Percentiles rank a stretch among this genome's conserved stretches.
These are phyloP conservation scores for Chlamydotis undulata DNA, from an alignment of 2,113 vertebrate species.

Conservation along the genomic window DNA sequence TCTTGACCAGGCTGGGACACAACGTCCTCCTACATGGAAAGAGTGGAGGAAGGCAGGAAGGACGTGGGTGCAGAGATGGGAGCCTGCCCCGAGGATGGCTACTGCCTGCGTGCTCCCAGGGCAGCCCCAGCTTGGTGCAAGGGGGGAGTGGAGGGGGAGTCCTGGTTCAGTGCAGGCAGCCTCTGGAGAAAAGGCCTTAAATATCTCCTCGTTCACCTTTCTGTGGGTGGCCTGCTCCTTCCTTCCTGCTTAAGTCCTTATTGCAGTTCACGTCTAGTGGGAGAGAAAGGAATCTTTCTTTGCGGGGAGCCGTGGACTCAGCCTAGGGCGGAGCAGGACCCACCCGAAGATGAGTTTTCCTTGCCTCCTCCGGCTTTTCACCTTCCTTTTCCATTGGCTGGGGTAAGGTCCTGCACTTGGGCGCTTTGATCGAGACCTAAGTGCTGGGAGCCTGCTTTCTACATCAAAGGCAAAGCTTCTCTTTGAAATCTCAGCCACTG, in stretches of 20 bases:
- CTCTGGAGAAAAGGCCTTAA: not conserved
- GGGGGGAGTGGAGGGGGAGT: not conserved
- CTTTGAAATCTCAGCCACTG: not conserved
- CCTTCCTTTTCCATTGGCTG: not conserved
- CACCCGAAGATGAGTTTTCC: not conserved
- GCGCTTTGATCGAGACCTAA: not conserved
- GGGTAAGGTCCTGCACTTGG: not conserved
- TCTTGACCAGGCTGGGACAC: not conserved
- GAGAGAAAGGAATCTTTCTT: not conserved
- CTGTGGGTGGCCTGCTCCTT: not conserved
- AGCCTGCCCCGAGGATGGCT: not conserved
- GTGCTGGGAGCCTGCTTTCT: not conserved
- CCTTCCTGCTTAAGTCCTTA: not conserved
- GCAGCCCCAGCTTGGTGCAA: not conserved
- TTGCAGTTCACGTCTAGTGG: not conserved
- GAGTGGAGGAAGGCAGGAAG: not conserved
- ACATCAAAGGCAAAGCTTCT: not conserved
- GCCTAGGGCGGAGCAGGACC: fast-evolving
- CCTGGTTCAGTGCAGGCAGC: not conserved
- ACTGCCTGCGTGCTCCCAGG: fast-evolving
- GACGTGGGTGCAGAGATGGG: not conserved
- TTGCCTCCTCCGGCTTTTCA: not conserved
- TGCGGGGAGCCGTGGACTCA: not conserved
- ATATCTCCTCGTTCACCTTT: not conserved
- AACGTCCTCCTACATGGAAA: fast-evolving